phyloP scores from a whole-genome alignment of 2,888 invertebrate genomes.

The Sinodicranocentrus sp. region DNA sequence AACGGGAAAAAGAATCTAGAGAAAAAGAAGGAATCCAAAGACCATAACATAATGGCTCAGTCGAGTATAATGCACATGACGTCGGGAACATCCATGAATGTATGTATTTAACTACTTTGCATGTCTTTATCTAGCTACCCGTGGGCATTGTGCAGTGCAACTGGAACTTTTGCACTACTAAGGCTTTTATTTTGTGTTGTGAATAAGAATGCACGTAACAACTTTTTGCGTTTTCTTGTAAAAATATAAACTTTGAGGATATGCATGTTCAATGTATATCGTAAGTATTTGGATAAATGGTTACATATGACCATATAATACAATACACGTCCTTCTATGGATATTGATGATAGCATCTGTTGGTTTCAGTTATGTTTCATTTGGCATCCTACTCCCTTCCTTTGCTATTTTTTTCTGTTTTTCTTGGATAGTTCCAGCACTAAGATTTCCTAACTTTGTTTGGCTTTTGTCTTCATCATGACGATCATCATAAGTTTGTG shows the following conservation, averaged over 20 bases:
- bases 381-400: slow-evolving; percentile 37
- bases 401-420: slow-evolving; percentile 18
- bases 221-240: background rate
- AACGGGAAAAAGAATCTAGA: background rate
- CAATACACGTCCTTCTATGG: background rate
- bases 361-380: slow-evolving; percentile 58
- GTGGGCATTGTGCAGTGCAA: background rate
- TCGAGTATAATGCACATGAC: slow-evolving; percentile 51
- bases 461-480: slow-evolving; percentile 59
- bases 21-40: slow-evolving; percentile 13
- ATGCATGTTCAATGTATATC: too few relatives aligned
- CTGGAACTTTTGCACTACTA: too few relatives aligned
- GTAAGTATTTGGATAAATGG: background rate
- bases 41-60: slow-evolving; percentile 41
- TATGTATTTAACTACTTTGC: too few relatives aligned
- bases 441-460: slow-evolving; percentile 41
- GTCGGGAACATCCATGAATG: too few relatives aligned
- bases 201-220: background rate
- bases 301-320: background rate
- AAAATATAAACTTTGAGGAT: too few relatives aligned
- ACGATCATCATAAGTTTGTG: slow-evolving; percentile 28
- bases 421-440: too few relatives aligned
- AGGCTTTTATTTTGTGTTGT: background rate
- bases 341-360: slow-evolving; percentile 64
- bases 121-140: too few relatives aligned